Conservation (phyloP, 2,888 invertebrate species). For the Zaprionus lineosus region DNA sequence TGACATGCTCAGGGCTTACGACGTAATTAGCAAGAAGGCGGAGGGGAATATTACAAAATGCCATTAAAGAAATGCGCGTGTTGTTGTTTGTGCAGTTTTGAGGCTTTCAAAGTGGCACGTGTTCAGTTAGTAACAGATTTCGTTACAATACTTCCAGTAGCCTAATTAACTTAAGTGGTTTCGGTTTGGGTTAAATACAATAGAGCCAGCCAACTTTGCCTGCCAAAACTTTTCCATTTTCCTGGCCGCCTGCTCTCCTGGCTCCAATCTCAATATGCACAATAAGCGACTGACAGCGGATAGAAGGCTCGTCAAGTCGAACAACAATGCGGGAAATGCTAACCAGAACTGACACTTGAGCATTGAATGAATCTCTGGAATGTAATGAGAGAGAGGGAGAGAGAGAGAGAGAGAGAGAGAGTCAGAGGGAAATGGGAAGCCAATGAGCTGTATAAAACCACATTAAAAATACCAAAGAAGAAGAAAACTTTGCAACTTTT, state of each 20-base stretch:
- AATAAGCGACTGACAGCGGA: too few relatives aligned
- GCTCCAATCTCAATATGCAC: neutral
- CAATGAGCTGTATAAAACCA: neutral
- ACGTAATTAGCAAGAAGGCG: slow-evolving; percentile 43
- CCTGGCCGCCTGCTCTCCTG: neutral
- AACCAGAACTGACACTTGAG: slow-evolving; percentile 4
- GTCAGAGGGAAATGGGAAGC: neutral
- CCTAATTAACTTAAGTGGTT: slow-evolving; percentile 53
- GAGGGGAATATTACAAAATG: slow-evolving; percentile 51
- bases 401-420: too few relatives aligned
- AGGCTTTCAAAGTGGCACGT: slow-evolving; percentile 56
- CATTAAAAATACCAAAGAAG: too few relatives aligned
- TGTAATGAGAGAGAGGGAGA: too few relatives aligned
- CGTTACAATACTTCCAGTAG: slow-evolving; percentile 46
- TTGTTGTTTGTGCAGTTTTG: slow-evolving; percentile 45
- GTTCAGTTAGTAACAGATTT: slow-evolving; percentile 39
- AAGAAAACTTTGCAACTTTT: neutral
- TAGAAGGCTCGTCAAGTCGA: too few relatives aligned
- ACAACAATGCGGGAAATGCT: neutral
- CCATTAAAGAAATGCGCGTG: slow-evolving; percentile 32
- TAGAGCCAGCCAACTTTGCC: neutral
- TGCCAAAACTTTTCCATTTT: neutral
- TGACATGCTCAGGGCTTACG: slow-evolving; percentile 9
- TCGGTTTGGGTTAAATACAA: slow-evolving; percentile 16
- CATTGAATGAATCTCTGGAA: neutral